A percentile compares a stretch with the other conserved stretches of the same genome.
Evolutionary conservation across 2,888 invertebrate species (phyloP).

Genomic region (Orchesellides sinensis): DNA sequence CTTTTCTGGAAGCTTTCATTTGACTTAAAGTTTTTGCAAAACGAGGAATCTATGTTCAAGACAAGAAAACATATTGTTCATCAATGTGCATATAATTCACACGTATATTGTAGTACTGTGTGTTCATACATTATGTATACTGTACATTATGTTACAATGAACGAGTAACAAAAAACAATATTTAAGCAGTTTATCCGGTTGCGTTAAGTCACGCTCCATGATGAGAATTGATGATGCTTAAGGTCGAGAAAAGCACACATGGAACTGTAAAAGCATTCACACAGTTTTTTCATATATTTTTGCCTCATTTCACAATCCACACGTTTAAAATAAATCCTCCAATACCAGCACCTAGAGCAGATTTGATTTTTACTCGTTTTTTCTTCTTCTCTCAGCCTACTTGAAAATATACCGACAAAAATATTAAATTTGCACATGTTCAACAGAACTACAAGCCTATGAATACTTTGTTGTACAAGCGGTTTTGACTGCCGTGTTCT

Average conservation of each 20-base stretch:
- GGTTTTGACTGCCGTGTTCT: neutral
- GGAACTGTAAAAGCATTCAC: conserved; percentile 30
- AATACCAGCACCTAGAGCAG: conserved; percentile 8
- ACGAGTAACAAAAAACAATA: neutral
- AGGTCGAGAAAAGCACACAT: conserved; percentile 17
- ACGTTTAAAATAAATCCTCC: conserved; percentile 42
- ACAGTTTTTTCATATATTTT: conserved; percentile 22
- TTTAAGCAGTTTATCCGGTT: neutral
- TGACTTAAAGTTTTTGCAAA: neutral
- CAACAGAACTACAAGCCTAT: neutral
- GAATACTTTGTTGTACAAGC: no score
- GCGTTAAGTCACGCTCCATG: conserved; percentile 52
- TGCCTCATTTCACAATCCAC: conserved; percentile 52
- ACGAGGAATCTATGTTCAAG: no score
- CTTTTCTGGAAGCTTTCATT: no score
- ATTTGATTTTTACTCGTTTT: neutral
- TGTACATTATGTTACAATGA: neutral
- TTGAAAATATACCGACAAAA: conserved; percentile 42
- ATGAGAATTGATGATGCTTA: conserved; percentile 57
- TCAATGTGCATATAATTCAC: no score
- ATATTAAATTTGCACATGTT: neutral
- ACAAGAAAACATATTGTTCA: no score
- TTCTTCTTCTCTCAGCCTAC: neutral
- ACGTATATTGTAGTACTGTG: neutral
- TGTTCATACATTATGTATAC: neutral